Percentiles rank a stretch among this genome's conserved stretches.
Evolutionary conservation across 2,888 invertebrate genomes (phyloP).

Genomic region (Nesidiocoris tenuis): DNA sequence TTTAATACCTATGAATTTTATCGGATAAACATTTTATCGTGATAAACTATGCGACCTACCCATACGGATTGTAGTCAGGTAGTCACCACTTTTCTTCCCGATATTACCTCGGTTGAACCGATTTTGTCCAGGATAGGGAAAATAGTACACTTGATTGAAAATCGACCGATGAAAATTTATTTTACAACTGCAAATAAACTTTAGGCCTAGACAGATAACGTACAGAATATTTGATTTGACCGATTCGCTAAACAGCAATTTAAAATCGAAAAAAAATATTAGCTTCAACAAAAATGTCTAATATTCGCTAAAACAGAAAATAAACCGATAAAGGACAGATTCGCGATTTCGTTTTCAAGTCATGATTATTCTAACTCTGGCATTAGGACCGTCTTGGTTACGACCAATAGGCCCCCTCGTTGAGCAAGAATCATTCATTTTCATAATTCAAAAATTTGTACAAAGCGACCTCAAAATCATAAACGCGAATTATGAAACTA

Average conservation of each 20-base stretch:
- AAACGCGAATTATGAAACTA: constrained; percentile 29
- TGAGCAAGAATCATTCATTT: constrained; percentile 24
- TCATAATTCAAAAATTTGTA: neutral
- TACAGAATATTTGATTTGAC: constrained; percentile 42
- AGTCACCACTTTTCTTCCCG: too few species aligned
- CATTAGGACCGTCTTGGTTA: neutral
- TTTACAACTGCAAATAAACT: constrained; percentile 49
- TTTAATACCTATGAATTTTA: too few species aligned
- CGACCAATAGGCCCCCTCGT: constrained; percentile 12
- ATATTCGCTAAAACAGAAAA: constrained; percentile 10
- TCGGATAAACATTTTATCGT: too few species aligned
- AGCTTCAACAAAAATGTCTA: constrained; percentile 7
- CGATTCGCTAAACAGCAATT: neutral
- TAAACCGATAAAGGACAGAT: neutral
- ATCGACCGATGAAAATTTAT: constrained; percentile 50
- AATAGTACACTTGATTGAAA: constrained; percentile 33
- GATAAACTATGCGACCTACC: too few species aligned
- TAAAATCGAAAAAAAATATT: neutral
- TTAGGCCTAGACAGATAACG: constrained; percentile 50
- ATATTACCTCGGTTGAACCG: too few species aligned
- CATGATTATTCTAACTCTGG: neutral
- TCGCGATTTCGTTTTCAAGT: neutral
- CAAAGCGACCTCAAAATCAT: constrained; percentile 27
- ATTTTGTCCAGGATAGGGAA: too few species aligned
- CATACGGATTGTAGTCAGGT: too few species aligned